Percentiles rank a stretch among this genome's conserved stretches.
Evolutionary conservation across 1,140 invertebrate genomes (phyloP).

Genomic region (Formica exsecta): DNA sequence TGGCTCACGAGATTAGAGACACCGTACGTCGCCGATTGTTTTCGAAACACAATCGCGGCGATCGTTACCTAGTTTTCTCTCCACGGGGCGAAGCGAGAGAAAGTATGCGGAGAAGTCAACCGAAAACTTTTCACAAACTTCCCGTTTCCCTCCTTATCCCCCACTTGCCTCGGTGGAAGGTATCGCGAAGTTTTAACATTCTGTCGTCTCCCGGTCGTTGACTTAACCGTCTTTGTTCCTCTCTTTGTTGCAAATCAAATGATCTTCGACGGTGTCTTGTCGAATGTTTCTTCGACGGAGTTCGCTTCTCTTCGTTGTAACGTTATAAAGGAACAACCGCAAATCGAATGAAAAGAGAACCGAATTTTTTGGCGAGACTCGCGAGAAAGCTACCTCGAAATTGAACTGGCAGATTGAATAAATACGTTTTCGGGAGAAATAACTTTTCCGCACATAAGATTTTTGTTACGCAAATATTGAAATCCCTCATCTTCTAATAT

Average conservation of each 20-base stretch:
- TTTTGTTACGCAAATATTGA: neutral
- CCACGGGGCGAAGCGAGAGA: neutral
- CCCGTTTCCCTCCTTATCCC: neutral
- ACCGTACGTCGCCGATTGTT: constrained; percentile 58
- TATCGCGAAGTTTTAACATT: constrained; percentile 47
- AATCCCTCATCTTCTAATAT: neutral
- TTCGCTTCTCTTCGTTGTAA: neutral
- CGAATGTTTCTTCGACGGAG: constrained; percentile 47
- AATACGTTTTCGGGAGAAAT: neutral
- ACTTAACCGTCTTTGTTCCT: constrained; percentile 28
- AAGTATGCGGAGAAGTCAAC: constrained; percentile 62
- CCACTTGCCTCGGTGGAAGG: neutral
- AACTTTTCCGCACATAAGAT: neutral
- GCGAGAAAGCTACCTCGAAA: neutral
- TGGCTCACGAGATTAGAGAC: constrained; percentile 8
- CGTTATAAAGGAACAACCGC: neutral
- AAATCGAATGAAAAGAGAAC: neutral
- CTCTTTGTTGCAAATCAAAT: constrained; percentile 21
- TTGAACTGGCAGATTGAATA: constrained; percentile 1
- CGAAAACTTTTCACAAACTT: constrained; percentile 65
- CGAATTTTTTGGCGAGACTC: constrained; percentile 1
- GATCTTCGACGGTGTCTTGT: constrained; percentile 65
- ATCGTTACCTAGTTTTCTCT: constrained; percentile 13
- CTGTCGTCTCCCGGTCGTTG: constrained; percentile 55
- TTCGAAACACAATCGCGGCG: constrained; percentile 48